Evolutionary conservation across 2,797 vertebrate genomes (phyloP), one percentile per base, ranked within the genome.

Genomic region (Ispidina lecontei): DNA sequence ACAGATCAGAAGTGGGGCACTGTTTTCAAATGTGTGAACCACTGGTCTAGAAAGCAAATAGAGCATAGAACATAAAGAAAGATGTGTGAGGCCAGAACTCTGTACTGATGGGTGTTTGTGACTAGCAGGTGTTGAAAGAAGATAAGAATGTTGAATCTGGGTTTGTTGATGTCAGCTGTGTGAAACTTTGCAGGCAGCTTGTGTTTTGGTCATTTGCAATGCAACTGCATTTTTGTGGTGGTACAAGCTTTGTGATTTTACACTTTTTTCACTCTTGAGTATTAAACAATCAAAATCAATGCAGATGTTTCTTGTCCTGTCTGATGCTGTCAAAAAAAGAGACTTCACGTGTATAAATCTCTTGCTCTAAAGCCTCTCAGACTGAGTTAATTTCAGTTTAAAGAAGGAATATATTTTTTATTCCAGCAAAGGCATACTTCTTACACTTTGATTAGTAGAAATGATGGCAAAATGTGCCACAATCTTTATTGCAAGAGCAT

Each of bases 201-300:
- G 76, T 94, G 84, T 92, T 89, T 69, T 72, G 90, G 93, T 96
- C 78, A 37, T 93, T 93, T 95, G 90, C 76, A 89, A 95, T 91
- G 95, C 82, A 77, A 91, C 81, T 87, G 89, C 65, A 1, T 87
- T 95, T 87, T 58, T 84, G 94, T 95, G 89, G 93, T 96, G 95
- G 93, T 94, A 91, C 47, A 73, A 95, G 91, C 90, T 96, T 96
- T 96, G 94, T 94, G 95, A 95, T 86, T 95, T 96, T 96, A 81
- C 95, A 97, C 95, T 97, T 97, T 95, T 95, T 94, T 93, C 93
- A 89, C 91, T 92, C 84, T 92, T 92, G 91, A 96, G 70, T 97
- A 96, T 96, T 97, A 95, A 96, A 96, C 69, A 68, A 89, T 96
- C 84, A 95, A 96, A 97, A 94, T 70, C 59, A 94, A 73, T 2